phyloP scores from a whole-genome alignment of 2,113 vertebrate genomes.

The Collichthys lucidus region DNA sequence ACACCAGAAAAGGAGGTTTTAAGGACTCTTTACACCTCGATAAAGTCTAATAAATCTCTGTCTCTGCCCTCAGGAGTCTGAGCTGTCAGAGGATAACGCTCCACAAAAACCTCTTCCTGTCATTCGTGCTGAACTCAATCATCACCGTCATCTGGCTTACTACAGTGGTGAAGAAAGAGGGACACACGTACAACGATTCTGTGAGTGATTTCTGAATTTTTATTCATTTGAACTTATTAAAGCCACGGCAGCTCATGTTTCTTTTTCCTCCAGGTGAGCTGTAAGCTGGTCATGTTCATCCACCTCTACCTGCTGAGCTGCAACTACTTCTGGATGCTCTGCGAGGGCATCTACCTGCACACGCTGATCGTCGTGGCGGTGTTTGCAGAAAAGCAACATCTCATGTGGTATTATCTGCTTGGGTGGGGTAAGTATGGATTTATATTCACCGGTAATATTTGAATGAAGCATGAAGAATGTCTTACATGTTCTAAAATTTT shows the following conservation, averaged over 20 bases:
- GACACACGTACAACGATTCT: conserved; percentile 86
- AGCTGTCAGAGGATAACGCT: conserved; percentile 98
- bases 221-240: no score
- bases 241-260: no score
- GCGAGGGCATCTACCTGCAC: conserved; percentile 98
- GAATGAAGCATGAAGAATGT: rapidly evolving
- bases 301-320: conserved; percentile 94
- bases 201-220: conserved; percentile 82
- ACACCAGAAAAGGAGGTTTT: no score
- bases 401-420: conserved; percentile 97
- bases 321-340: conserved; percentile 99
- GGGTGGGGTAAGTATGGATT: conserved; percentile 88
- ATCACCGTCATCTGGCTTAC: conserved; percentile 91
- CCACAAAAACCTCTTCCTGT: conserved; percentile 98
- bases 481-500: neutral
- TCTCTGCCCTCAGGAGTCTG: conserved; percentile 87
- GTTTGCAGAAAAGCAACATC: conserved; percentile 95
- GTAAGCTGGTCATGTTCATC: conserved; percentile 92
- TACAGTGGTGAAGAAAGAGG: conserved; percentile 87
- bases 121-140: conserved; percentile 93
- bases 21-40: no score
- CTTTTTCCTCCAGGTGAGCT: conserved; percentile 83
- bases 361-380: conserved; percentile 98
- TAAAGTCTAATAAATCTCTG: neutral
- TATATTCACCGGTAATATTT: neutral